Conservation (phyloP, 2,113 vertebrate species). For the Oenanthe melanoleuca region DNA sequence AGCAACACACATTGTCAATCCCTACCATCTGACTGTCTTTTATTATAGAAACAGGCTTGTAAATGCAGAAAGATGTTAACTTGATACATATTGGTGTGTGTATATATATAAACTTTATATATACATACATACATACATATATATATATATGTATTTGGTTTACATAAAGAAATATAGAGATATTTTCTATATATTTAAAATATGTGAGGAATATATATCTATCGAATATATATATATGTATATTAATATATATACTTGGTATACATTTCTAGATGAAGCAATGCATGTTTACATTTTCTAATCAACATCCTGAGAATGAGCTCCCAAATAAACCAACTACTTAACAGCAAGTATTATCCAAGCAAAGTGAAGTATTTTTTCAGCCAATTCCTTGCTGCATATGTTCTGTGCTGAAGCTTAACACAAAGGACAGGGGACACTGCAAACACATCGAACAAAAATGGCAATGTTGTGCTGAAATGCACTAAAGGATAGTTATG, state of each 20-base stretch:
- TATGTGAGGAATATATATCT: too few species aligned
- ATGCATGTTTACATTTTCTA: not conserved
- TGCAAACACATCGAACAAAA: constrained; percentile 28
- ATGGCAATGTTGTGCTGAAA: constrained; percentile 52
- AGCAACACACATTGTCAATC: not conserved
- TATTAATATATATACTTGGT: not conserved
- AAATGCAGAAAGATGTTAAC: not conserved
- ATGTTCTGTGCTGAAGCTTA: not conserved
- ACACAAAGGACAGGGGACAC: not conserved
- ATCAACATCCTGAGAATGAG: not conserved
- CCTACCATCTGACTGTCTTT: not conserved
- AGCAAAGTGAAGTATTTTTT: not conserved
- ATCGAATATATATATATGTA: not conserved
- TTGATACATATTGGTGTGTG: not conserved
- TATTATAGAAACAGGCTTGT: not conserved
- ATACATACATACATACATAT: not conserved
- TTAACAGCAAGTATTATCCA: not conserved
- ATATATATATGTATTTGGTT: not conserved
- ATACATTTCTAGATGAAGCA: not conserved
- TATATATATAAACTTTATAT: not conserved
- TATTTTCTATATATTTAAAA: not conserved
- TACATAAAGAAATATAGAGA: not conserved
- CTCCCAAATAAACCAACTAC: not conserved
- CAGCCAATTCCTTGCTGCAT: not conserved
- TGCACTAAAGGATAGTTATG: constrained; percentile 47